Conservation (phyloP, 2,113 vertebrate species). For the Silurus meridionalis region DNA sequence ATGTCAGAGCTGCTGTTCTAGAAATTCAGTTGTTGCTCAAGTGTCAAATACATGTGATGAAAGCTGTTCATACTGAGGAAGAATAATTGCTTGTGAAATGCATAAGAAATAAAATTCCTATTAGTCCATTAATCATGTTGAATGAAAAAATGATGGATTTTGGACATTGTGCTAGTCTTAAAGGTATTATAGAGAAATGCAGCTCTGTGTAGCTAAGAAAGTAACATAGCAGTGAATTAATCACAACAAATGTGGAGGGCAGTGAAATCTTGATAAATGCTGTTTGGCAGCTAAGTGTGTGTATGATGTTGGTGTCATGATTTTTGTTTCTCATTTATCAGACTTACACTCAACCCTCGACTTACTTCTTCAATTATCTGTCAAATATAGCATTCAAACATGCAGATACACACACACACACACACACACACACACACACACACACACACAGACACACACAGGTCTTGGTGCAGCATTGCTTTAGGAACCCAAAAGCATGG, state of each 20-base stretch:
- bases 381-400: slow-evolving; percentile 19
- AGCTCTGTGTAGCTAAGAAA: background rate
- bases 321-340: slow-evolving; percentile 44
- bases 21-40: background rate
- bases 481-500: background rate
- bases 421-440: slow-evolving; percentile 11
- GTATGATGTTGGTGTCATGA: slow-evolving; percentile 25
- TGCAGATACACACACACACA: slow-evolving; percentile 3
- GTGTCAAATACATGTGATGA: slow-evolving; percentile 12
- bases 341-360: slow-evolving; percentile 1
- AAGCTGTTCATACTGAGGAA: slow-evolving; percentile 34
- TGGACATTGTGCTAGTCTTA: background rate
- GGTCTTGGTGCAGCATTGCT: too few species aligned
- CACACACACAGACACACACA: background rate
- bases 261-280: too few species aligned
- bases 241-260: too few species aligned
- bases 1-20: background rate
- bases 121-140: background rate
- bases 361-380: background rate
- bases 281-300: background rate
- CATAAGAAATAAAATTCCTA: background rate
- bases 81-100: background rate
- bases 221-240: too few species aligned
- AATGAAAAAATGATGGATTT: background rate
- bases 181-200: background rate